phyloP scores from a whole-genome alignment of 2,888 invertebrate species.

The Drosophila austrosaltans region DNA sequence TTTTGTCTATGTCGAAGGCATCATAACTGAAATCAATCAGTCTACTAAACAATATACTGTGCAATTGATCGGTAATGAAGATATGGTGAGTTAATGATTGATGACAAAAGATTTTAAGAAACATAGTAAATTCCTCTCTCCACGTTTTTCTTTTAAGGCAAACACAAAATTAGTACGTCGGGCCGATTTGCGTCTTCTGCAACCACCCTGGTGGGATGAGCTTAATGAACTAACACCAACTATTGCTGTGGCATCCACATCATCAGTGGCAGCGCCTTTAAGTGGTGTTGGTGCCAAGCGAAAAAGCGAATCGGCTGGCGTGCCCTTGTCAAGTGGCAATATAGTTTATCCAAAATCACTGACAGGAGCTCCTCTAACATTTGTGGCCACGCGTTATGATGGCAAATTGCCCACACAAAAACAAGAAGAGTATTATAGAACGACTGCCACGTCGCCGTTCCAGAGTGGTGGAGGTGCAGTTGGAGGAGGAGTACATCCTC shows the following conservation, averaged over 20 bases:
- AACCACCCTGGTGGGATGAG: conserved; percentile 99
- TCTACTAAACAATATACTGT: conserved; percentile 89
- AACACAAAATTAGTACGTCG: conserved; percentile 88
- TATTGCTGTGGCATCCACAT: conserved; percentile 20
- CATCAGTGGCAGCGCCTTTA: conserved; percentile 11
- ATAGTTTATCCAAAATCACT: conserved; percentile 64
- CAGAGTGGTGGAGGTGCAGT: conserved; percentile 59
- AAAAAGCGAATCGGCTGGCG: conserved; percentile 43
- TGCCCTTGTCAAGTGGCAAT: conserved; percentile 60
- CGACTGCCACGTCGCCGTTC: conserved; percentile 86
- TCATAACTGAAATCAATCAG: conserved; percentile 88
- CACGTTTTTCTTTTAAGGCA: conserved; percentile 35
- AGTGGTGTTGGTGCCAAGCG: conserved; percentile 38
- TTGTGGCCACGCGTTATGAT: conserved; percentile 80
- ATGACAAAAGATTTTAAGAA: too few relatives aligned
- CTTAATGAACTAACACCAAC: conserved; percentile 87
- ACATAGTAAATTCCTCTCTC: neutral
- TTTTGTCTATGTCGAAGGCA: conserved; percentile 92
- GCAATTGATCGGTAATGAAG: conserved; percentile 82
- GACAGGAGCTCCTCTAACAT: conserved; percentile 52
- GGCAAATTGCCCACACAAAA: conserved; percentile 73
- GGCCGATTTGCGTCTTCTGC: conserved; percentile 94
- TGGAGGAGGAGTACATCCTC: conserved; percentile 48
- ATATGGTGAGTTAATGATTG: conserved; percentile 71
- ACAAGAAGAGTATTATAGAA: conserved; percentile 85